Conservation (phyloP, 1,140 invertebrate species). For the Calycopis cecrops region DNA sequence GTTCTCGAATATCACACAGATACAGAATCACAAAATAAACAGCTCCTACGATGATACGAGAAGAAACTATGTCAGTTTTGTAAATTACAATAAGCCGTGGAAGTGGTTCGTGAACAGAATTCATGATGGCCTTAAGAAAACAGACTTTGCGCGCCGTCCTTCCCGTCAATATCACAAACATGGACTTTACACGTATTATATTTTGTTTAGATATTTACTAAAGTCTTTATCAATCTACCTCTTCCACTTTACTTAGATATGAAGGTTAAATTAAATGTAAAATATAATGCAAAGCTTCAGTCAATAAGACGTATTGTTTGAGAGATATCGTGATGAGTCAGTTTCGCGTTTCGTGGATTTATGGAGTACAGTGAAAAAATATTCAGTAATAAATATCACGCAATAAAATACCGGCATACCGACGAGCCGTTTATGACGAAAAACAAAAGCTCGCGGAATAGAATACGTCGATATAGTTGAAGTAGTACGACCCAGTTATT, state of each 20-base stretch:
- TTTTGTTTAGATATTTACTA: too few species aligned
- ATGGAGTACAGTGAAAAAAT: too few species aligned
- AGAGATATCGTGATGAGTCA: too few species aligned
- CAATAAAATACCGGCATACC: constrained; percentile 1
- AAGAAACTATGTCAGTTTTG: constrained; percentile 63
- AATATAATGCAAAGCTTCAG: too few species aligned
- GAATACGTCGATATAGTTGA: constrained; percentile 51
- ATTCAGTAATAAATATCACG: too few species aligned
- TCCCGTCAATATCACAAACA: neutral
- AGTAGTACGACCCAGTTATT: constrained; percentile 54
- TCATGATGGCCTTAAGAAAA: constrained; percentile 37
- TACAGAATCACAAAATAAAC: constrained; percentile 42
- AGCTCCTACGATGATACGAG: constrained; percentile 43
- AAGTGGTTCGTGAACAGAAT: constrained; percentile 57
- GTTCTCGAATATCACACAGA: constrained; percentile 19
- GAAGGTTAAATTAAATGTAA: too few species aligned
- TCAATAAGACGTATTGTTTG: too few species aligned
- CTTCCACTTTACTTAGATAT: too few species aligned
- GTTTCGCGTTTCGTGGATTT: too few species aligned
- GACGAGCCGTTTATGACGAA: constrained; percentile 1
- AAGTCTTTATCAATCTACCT: too few species aligned
- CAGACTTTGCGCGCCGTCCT: constrained; percentile 36
- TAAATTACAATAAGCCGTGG: constrained; percentile 69
- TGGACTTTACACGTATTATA: too few species aligned
- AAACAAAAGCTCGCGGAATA: constrained; percentile 34